Percentiles rank a stretch among this genome's conserved stretches.
Evolutionary conservation across 2,888 invertebrate genomes (phyloP).

Genomic region (Leptinotarsa peninsularis): DNA sequence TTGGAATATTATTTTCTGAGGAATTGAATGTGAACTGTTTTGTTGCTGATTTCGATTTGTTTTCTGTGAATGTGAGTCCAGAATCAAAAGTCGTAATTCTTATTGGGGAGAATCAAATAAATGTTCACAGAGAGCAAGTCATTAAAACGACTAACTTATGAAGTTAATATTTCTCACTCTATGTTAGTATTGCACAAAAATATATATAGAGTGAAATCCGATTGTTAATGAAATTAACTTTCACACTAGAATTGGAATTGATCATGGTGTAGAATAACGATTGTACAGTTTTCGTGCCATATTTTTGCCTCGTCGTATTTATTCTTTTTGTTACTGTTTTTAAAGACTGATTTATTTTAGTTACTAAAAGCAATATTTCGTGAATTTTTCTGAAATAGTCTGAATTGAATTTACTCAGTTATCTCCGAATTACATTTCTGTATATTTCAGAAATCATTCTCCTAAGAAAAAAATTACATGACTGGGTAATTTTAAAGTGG

Average conservation of each 20-base stretch:
- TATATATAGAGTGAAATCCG: slow-evolving; percentile 22
- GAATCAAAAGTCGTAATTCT: no score
- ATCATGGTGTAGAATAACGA: slow-evolving; percentile 27
- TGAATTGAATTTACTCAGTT: not conserved
- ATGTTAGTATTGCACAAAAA: slow-evolving; percentile 20
- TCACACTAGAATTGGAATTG: slow-evolving; percentile 43
- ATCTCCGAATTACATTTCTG: not conserved
- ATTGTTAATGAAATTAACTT: slow-evolving; percentile 13
- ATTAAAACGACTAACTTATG: not conserved
- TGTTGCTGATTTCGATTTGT: not conserved
- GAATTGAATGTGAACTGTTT: not conserved
- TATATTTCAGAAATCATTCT: not conserved
- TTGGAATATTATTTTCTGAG: not conserved
- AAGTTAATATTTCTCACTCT: slow-evolving; percentile 4
- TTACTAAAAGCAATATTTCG: slow-evolving; percentile 15
- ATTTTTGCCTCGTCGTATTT: slow-evolving; percentile 29
- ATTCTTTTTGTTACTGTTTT: slow-evolving; percentile 29
- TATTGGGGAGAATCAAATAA: not conserved
- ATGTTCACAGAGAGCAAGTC: slow-evolving; percentile 2
- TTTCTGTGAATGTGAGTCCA: not conserved
- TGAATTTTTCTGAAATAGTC: not conserved
- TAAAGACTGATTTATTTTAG: slow-evolving; percentile 44
- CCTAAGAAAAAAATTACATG: not conserved
- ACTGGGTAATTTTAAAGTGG: slow-evolving; percentile 1
- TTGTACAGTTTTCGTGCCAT: slow-evolving; percentile 44